Percentiles rank a stretch among this genome's conserved stretches.
Conservation (phyloP, 37 sponge, comb jelly and placozoan genomes). For the Geodia barretti region DNA sequence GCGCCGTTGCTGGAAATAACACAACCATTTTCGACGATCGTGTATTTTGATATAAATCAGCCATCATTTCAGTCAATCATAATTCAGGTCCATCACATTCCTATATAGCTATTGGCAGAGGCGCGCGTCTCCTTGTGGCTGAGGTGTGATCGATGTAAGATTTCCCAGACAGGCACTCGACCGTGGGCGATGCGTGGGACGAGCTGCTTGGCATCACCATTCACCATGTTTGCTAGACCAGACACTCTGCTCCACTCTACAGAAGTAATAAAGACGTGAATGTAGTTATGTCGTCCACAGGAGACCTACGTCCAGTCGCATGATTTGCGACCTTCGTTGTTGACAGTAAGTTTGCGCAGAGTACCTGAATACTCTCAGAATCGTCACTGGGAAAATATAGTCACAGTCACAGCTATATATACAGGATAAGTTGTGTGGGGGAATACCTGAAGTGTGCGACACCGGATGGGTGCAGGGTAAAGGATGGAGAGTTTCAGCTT, state of each 20-base stretch:
- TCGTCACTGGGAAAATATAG: constrained; percentile 58
- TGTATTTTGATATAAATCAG: constrained; percentile 7
- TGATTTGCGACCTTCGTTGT: constrained; percentile 98
- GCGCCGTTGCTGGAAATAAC: background rate
- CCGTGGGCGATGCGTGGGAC: constrained; percentile 79
- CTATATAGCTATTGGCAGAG: too few species aligned
- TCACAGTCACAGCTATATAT: background rate
- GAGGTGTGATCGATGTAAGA: constrained; percentile 93
- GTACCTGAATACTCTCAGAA: constrained; percentile 93
- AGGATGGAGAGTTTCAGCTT: constrained; percentile 96
- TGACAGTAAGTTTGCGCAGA: constrained; percentile 91
- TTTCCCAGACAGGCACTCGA: constrained; percentile 91
- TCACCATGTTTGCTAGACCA: constrained; percentile 90
- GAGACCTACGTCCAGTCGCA: constrained; percentile 86
- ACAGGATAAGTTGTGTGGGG: background rate
- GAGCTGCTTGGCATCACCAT: constrained; percentile 81
- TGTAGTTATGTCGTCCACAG: background rate
- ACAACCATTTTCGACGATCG: constrained; percentile 1
- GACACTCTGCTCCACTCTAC: constrained; percentile 90
- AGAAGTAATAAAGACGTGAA: background rate
- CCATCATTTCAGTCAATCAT: too few species aligned
- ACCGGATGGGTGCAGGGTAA: constrained; percentile 97
- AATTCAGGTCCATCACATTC: too few species aligned
- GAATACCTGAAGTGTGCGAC: constrained; percentile 95
- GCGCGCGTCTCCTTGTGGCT: constrained; percentile 74